Evolutionary conservation across 2,888 invertebrate species (phyloP).

Genomic region (Drosophila tripunctata): DNA sequence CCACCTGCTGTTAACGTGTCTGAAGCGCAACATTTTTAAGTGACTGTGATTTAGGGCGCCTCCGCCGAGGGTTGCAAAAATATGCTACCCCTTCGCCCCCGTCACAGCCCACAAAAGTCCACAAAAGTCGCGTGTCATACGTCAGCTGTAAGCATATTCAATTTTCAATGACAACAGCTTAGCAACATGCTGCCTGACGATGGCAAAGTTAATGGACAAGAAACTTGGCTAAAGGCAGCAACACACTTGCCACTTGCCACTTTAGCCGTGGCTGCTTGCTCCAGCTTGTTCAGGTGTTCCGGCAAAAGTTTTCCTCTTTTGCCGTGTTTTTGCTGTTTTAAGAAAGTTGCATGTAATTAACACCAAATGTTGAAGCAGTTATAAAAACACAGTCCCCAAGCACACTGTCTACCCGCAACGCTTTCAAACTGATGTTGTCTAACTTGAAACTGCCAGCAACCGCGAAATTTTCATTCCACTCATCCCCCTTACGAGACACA

Average conservation of each 20-base stretch:
- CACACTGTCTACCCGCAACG: not conserved
- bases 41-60: constrained; percentile 75
- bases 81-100: not conserved
- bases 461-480: constrained; percentile 33
- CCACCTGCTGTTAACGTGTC: constrained; percentile 76
- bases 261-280: no score
- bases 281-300: constrained; percentile 35
- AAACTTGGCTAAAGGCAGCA: constrained; percentile 32
- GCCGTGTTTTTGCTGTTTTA: constrained; percentile 37
- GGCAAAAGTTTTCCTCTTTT: constrained; percentile 49
- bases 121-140: constrained; percentile 63
- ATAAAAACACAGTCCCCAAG: constrained; percentile 11
- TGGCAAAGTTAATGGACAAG: constrained; percentile 74
- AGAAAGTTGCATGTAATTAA: constrained; percentile 75
- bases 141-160: constrained; percentile 77
- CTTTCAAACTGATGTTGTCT: not conserved
- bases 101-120: not conserved
- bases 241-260: constrained; percentile 11
- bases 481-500: not conserved
- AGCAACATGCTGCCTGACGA: constrained; percentile 66
- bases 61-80: constrained; percentile 2
- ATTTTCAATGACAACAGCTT: constrained; percentile 78
- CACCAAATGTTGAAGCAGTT: constrained; percentile 64
- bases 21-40: constrained; percentile 71
- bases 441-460: constrained; percentile 26